These are phyloP conservation scores for Drymonia ruficornis DNA, from an alignment of 2,888 invertebrate genomes.

Conservation along the genomic window DNA sequence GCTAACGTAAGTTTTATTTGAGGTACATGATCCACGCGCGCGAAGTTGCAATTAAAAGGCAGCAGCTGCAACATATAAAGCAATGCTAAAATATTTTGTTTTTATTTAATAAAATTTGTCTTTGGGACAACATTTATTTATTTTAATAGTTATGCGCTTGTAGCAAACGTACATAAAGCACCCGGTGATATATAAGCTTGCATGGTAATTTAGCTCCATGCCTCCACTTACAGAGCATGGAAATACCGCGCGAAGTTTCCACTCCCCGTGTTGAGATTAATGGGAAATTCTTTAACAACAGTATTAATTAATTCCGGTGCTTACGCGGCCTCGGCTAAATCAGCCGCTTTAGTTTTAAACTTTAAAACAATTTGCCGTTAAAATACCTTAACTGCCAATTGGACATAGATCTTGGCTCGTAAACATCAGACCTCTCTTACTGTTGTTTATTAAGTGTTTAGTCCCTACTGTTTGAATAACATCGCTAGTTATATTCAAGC, in stretches of 20 bases:
- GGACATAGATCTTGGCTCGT: slow-evolving; percentile 67
- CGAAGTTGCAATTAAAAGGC: background rate
- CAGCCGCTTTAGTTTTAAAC: slow-evolving; percentile 66
- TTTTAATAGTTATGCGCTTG: background rate
- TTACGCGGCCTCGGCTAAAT: slow-evolving; percentile 50
- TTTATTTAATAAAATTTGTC: too few species aligned
- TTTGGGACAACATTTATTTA: too few species aligned
- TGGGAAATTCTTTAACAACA: slow-evolving; percentile 65
- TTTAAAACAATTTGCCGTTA: slow-evolving; percentile 69
- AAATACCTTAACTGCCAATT: slow-evolving; percentile 70
- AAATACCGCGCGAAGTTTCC: slow-evolving; percentile 57
- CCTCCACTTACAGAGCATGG: slow-evolving; percentile 56
- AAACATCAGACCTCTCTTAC: slow-evolving; percentile 65
- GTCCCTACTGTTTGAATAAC: slow-evolving; percentile 58
- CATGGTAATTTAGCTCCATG: slow-evolving; percentile 55
- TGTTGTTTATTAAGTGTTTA: slow-evolving; percentile 60
- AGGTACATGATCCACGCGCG: background rate
- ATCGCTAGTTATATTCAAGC: background rate
- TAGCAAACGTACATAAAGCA: slow-evolving; percentile 13
- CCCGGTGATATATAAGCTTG: background rate
- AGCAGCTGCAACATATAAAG: too few species aligned
- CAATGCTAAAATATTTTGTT: too few species aligned
- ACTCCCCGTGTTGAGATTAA: slow-evolving; percentile 66
- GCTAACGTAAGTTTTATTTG: background rate
- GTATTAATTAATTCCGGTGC: slow-evolving; percentile 66